phyloP scores from a whole-genome alignment of 2,113 vertebrate species.

The Genyomyrus donnyi region DNA sequence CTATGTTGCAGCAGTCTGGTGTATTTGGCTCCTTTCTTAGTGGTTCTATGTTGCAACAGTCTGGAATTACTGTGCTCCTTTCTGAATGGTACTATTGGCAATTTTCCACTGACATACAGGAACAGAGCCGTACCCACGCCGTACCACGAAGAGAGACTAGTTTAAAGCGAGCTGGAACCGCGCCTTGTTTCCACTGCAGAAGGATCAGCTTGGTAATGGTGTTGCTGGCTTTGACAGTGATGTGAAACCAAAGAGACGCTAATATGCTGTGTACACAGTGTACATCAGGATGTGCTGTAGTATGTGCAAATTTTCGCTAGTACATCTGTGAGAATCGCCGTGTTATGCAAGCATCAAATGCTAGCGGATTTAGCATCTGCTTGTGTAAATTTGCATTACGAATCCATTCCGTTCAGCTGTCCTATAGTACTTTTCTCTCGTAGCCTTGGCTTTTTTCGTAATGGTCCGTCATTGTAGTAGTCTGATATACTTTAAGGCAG shows the following conservation, averaged over 20 bases:
- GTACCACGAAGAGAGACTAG: too few relatives aligned
- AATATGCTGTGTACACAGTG: background rate
- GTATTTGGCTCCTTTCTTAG: too few relatives aligned
- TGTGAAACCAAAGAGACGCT: background rate
- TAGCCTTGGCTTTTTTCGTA: background rate
- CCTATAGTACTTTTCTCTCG: background rate
- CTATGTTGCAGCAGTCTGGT: background rate
- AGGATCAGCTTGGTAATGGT: background rate
- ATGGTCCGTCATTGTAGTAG: background rate
- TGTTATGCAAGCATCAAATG: background rate
- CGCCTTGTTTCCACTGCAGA: background rate
- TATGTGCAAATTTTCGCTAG: background rate
- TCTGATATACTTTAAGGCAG: background rate
- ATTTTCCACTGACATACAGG: too few relatives aligned
- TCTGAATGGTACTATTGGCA: too few relatives aligned
- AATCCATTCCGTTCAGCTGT: background rate
- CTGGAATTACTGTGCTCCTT: too few relatives aligned
- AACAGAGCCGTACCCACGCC: too few relatives aligned
- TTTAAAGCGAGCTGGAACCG: too few relatives aligned
- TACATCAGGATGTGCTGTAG: background rate
- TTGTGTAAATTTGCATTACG: background rate
- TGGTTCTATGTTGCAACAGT: too few relatives aligned
- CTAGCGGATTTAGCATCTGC: background rate
- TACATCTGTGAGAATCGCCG: background rate
- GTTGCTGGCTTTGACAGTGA: background rate